phyloP scores from a whole-genome alignment of 1,140 invertebrate species.

The Littorina saxatilis region DNA sequence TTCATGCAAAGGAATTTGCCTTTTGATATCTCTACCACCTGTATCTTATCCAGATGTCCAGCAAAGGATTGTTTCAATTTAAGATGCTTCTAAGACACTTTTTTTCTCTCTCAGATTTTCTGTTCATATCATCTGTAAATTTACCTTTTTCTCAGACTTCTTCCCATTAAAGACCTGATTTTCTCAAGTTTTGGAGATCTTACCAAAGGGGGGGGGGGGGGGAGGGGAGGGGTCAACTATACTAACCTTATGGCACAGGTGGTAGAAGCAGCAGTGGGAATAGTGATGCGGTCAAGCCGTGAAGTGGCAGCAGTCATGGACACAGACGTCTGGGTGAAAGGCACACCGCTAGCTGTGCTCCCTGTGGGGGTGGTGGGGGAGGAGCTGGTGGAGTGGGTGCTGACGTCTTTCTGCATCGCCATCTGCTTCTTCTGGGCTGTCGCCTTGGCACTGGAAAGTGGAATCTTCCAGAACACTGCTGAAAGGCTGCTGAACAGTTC shows the following conservation, averaged over 20 bases:
- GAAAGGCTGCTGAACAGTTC: slow-evolving; percentile 79
- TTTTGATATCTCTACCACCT: too few relatives aligned
- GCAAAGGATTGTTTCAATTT: too few relatives aligned
- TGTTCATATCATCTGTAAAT: too few relatives aligned
- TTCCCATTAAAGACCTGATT: too few relatives aligned
- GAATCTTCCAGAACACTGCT: slow-evolving; percentile 80
- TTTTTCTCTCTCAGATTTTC: too few relatives aligned
- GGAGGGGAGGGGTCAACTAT: too few relatives aligned
- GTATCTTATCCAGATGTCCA: too few relatives aligned
- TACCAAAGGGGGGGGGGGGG: too few relatives aligned
- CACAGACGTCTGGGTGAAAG: neutral
- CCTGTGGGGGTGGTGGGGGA: neutral
- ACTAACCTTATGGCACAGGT: slow-evolving; percentile 15
- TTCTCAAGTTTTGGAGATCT: too few relatives aligned
- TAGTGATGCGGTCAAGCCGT: neutral
- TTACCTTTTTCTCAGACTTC: too few relatives aligned
- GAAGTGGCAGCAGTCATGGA: neutral
- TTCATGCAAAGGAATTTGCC: too few relatives aligned
- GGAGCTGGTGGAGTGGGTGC: neutral
- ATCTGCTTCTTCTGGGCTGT: slow-evolving; percentile 73
- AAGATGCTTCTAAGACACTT: too few relatives aligned
- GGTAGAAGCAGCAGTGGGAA: slow-evolving; percentile 7
- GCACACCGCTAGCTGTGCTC: neutral
- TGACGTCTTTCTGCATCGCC: slow-evolving; percentile 64
- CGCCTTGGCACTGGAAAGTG: slow-evolving; percentile 73